These are phyloP conservation scores for Drosophila sp. DNA, from an alignment of 1,140 invertebrate genomes.

Conservation along the genomic window DNA sequence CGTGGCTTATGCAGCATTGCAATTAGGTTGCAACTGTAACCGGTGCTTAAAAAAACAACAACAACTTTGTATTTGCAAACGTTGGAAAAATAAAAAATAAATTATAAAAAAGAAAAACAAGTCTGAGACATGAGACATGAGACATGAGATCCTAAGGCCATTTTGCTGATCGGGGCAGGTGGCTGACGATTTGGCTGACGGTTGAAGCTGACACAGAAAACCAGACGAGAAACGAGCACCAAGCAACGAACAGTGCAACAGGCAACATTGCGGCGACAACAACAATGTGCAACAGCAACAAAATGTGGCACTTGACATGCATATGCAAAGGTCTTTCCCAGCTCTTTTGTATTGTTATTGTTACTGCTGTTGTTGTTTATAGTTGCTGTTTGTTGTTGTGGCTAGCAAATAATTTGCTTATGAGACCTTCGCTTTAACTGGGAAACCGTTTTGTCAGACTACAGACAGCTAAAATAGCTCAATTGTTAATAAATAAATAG, in stretches of 20 bases:
- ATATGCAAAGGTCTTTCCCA: constrained; percentile 81
- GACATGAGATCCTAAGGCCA: constrained; percentile 74
- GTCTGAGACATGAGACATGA: constrained; percentile 20
- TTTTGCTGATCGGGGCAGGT: constrained; percentile 63
- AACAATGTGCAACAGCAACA: constrained; percentile 42
- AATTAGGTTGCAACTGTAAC: constrained; percentile 36
- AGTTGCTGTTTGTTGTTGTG: constrained; percentile 8
- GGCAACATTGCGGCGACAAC: constrained; percentile 43
- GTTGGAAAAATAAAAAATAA: not conserved
- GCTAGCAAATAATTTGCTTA: constrained; percentile 25
- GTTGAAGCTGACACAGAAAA: constrained; percentile 71
- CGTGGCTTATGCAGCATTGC: constrained; percentile 20
- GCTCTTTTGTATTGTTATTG: constrained; percentile 38
- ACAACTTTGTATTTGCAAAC: constrained; percentile 2
- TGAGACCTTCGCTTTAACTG: constrained; percentile 53
- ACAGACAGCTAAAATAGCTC: too few species aligned
- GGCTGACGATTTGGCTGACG: constrained; percentile 52
- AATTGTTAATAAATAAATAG: too few species aligned
- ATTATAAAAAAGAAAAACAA: too few species aligned
- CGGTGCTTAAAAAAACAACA: not conserved
- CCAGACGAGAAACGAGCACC: constrained; percentile 50
- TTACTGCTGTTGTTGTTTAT: constrained; percentile 3
- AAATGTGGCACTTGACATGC: constrained; percentile 73
- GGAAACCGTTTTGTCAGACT: not conserved
- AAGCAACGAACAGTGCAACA: constrained; percentile 66